Conservation (phyloP, 2,888 invertebrate genomes). For the Serripes groenlandicus region DNA sequence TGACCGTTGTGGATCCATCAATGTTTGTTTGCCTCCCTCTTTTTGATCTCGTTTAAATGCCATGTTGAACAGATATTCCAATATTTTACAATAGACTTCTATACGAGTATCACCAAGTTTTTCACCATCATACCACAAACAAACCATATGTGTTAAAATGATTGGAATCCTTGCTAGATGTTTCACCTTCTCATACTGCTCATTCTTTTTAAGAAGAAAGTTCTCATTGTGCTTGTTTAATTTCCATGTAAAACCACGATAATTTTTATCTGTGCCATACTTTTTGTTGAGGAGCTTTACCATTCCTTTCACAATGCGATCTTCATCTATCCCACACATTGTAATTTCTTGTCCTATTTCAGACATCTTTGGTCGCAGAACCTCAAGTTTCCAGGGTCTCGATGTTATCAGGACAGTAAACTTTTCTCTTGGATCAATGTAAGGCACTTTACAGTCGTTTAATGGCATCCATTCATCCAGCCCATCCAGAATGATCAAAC, state of each 20-base stretch:
- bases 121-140: slow-evolving; percentile 23
- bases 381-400: slow-evolving; percentile 18
- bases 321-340: background rate
- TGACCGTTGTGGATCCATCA: too few species aligned
- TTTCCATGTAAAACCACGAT: too few species aligned
- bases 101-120: background rate
- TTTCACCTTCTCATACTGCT: background rate
- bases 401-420: slow-evolving; percentile 1
- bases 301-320: background rate
- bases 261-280: background rate
- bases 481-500: slow-evolving; percentile 13
- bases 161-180: background rate
- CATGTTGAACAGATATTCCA: background rate
- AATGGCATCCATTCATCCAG: slow-evolving; percentile 12
- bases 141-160: slow-evolving; percentile 10
- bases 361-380: background rate
- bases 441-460: background rate
- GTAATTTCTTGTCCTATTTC: background rate
- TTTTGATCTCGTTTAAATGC: slow-evolving; percentile 2
- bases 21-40: too few species aligned
- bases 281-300: background rate
- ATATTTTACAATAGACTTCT: slow-evolving; percentile 4
- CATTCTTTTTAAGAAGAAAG: too few species aligned
- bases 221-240: too few species aligned
- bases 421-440: background rate